These are phyloP conservation scores for Cheumatopsyche charites DNA, from an alignment of 1,140 invertebrate species.

Conservation along the genomic window DNA sequence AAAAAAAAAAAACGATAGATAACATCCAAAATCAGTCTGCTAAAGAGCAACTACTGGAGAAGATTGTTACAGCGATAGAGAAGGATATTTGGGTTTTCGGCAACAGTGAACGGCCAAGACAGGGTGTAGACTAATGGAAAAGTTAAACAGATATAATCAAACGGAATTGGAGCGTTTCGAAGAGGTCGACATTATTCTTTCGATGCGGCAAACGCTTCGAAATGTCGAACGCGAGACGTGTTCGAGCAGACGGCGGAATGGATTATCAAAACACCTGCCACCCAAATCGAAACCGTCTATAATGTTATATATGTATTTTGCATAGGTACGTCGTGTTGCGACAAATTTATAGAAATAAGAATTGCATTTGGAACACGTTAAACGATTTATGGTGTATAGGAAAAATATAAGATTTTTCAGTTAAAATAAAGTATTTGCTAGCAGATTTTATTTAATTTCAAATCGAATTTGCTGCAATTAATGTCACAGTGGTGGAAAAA, in stretches of 20 bases:
- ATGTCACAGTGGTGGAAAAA: no score
- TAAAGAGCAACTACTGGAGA: slow-evolving; percentile 29
- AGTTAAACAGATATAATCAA: slow-evolving; percentile 39
- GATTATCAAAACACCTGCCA: neutral
- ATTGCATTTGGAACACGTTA: no score
- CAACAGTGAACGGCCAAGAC: slow-evolving; percentile 42
- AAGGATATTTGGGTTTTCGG: slow-evolving; percentile 8
- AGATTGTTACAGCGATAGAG: neutral
- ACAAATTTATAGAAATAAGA: no score
- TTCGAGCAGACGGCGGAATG: slow-evolving; percentile 15
- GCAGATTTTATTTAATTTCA: no score
- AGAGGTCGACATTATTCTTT: slow-evolving; percentile 40
- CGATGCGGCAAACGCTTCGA: slow-evolving; percentile 1
- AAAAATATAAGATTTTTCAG: no score
- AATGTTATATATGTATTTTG: no score
- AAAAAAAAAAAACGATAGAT: slow-evolving; percentile 30
- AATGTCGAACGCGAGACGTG: neutral
- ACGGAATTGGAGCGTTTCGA: slow-evolving; percentile 44
- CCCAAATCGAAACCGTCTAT: no score
- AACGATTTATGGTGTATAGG: no score
- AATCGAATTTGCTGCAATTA: no score
- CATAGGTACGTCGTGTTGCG: no score
- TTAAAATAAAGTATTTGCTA: no score
- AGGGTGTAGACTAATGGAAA: slow-evolving; percentile 38
- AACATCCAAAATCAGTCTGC: slow-evolving; percentile 30